Evolutionary conservation across 1,140 invertebrate species (phyloP).

Genomic region (Anoplolepis gracilipes): DNA sequence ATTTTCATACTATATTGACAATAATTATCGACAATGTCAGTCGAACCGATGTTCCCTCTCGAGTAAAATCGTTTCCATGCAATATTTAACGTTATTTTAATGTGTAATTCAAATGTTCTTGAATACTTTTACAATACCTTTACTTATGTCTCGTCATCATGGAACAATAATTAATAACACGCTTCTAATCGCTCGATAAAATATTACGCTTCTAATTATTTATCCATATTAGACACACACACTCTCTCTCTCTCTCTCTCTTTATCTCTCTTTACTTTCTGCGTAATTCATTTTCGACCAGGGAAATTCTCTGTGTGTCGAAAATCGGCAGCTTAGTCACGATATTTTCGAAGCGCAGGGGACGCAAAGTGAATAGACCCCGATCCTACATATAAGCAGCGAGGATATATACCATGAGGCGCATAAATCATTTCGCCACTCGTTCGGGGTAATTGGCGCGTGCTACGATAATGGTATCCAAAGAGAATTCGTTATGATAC

Average conservation of each 20-base stretch:
- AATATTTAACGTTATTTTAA: constrained; percentile 31
- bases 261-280: neutral
- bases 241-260: too few species aligned
- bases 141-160: neutral
- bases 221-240: neutral
- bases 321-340: neutral
- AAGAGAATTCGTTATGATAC: constrained; percentile 80
- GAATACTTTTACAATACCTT: neutral
- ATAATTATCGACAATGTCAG: constrained; percentile 70
- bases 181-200: constrained; percentile 29
- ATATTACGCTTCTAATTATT: constrained; percentile 11
- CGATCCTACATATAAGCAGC: constrained; percentile 55
- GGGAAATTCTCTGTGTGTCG: neutral
- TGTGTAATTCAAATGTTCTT: constrained; percentile 3
- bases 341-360: neutral
- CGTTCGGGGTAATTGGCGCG: constrained; percentile 80
- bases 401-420: constrained; percentile 49
- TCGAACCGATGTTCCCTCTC: constrained; percentile 50
- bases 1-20: constrained; percentile 64
- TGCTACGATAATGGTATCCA: constrained; percentile 78
- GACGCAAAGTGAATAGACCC: constrained; percentile 34
- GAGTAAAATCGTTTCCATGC: constrained; percentile 51
- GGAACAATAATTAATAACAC: constrained; percentile 32
- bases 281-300: neutral
- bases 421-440: constrained; percentile 81